Conservation (phyloP, 1,140 invertebrate species). For the Stenopsyche tienmushanensis region DNA sequence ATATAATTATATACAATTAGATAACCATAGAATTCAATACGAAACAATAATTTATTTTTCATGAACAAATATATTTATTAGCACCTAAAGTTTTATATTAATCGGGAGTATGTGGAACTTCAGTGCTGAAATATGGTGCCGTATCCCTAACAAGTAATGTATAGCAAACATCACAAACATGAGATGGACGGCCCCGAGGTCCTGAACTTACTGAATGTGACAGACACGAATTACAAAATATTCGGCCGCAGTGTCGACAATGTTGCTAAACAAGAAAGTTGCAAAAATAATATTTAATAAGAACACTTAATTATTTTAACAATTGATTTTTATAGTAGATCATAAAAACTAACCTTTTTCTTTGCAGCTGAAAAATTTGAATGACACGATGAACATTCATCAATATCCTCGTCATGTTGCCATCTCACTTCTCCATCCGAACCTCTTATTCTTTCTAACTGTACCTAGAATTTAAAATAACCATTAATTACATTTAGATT, state of each 20-base stretch:
- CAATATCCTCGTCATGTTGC: slow-evolving; percentile 96
- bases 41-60: too few relatives aligned
- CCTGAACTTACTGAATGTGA: slow-evolving; percentile 81
- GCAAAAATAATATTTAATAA: background rate
- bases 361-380: slow-evolving; percentile 65
- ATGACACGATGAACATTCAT: slow-evolving; percentile 84
- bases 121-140: slow-evolving; percentile 92
- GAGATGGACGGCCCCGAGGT: slow-evolving; percentile 78
- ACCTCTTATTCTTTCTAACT: slow-evolving; percentile 92
- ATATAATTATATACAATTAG: too few relatives aligned
- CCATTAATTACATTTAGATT: too few relatives aligned
- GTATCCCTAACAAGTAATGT: slow-evolving; percentile 91
- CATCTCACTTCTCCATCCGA: slow-evolving; percentile 91
- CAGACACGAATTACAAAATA: slow-evolving; percentile 89
- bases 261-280: slow-evolving; percentile 66
- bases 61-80: too few relatives aligned
- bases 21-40: too few relatives aligned
- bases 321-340: background rate
- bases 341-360: slow-evolving; percentile 66
- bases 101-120: slow-evolving; percentile 70
- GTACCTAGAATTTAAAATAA: slow-evolving; percentile 67
- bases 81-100: background rate
- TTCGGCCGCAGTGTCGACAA: slow-evolving; percentile 92
- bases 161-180: slow-evolving; percentile 96
- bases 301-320: background rate